phyloP scores from a whole-genome alignment of 2,888 invertebrate genomes.

The Noctua comes region DNA sequence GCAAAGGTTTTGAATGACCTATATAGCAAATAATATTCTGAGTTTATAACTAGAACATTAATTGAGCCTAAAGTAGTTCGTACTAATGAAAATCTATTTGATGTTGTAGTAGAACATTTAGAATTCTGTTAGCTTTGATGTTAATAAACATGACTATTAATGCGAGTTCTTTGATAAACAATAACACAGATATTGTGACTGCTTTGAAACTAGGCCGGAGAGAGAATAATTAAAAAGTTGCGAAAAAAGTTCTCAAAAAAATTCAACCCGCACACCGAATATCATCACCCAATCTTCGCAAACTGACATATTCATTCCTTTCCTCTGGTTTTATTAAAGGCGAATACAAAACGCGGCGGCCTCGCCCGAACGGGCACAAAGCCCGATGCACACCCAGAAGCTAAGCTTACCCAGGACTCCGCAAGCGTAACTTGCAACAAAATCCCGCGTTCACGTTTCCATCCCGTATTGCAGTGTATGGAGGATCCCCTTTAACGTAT shows the following conservation, averaged over 20 bases:
- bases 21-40: slow-evolving; percentile 19
- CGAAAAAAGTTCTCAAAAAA: slow-evolving; percentile 28
- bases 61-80: slow-evolving; percentile 14
- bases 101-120: slow-evolving; percentile 25
- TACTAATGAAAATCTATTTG: slow-evolving; percentile 38
- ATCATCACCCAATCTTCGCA: slow-evolving; percentile 58
- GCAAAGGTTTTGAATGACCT: slow-evolving; percentile 6
- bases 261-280: slow-evolving; percentile 15
- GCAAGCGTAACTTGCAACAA: slow-evolving; percentile 82
- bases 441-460: slow-evolving; percentile 84
- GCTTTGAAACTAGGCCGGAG: slow-evolving; percentile 7
- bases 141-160: slow-evolving; percentile 6
- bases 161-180: slow-evolving; percentile 11
- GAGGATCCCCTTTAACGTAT: slow-evolving; percentile 82
- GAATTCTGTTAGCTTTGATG: slow-evolving; percentile 9
- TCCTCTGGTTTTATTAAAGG: slow-evolving; percentile 78
- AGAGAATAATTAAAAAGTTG: slow-evolving; percentile 31
- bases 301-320: slow-evolving; percentile 75
- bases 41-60: slow-evolving; percentile 20
- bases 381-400: slow-evolving; percentile 74
- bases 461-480: slow-evolving; percentile 81
- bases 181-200: neutral
- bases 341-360: slow-evolving; percentile 78
- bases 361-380: slow-evolving; percentile 76
- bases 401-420: slow-evolving; percentile 80